phyloP scores from a whole-genome alignment of 2,113 vertebrate genomes.

The Alosa alosa region DNA sequence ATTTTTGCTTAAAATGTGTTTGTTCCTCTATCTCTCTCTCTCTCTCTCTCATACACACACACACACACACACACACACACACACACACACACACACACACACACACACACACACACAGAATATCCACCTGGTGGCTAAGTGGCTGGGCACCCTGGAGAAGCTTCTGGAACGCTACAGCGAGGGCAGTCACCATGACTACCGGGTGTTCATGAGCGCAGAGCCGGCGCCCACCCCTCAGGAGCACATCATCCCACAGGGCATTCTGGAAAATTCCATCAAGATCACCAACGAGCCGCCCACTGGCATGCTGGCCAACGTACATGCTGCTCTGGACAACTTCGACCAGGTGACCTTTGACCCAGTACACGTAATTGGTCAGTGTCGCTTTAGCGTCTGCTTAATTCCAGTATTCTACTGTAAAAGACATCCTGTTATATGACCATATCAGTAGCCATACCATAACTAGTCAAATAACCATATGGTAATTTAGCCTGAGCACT shows the following conservation, averaged over 20 bases:
- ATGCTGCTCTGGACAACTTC: constrained; percentile 74
- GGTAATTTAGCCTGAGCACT: too few relatives aligned
- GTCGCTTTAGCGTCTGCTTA: too few relatives aligned
- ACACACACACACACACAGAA: constrained; percentile 61
- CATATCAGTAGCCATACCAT: too few relatives aligned
- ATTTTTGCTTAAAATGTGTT: background rate
- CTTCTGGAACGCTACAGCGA: constrained; percentile 73
- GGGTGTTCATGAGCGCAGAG: constrained; percentile 74
- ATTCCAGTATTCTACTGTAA: too few relatives aligned
- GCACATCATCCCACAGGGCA: constrained; percentile 74
- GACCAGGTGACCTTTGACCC: constrained; percentile 63
- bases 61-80: constrained; percentile 1
- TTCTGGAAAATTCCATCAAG: constrained; percentile 80
- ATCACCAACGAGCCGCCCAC: constrained; percentile 78
- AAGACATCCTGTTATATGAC: too few relatives aligned
- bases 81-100: background rate
- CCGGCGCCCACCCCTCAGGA: constrained; percentile 68
- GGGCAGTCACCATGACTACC: constrained; percentile 69
- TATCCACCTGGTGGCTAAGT: constrained; percentile 76
- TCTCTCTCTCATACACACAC: background rate
- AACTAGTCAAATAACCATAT: too few relatives aligned
- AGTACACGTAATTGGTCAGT: too few relatives aligned
- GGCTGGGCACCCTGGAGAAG: constrained; percentile 75
- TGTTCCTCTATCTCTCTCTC: background rate
- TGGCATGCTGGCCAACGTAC: constrained; percentile 75